These are phyloP conservation scores for Caenorhabditis sp. DNA, from an alignment of 2,888 invertebrate species.

Conservation along the genomic window DNA sequence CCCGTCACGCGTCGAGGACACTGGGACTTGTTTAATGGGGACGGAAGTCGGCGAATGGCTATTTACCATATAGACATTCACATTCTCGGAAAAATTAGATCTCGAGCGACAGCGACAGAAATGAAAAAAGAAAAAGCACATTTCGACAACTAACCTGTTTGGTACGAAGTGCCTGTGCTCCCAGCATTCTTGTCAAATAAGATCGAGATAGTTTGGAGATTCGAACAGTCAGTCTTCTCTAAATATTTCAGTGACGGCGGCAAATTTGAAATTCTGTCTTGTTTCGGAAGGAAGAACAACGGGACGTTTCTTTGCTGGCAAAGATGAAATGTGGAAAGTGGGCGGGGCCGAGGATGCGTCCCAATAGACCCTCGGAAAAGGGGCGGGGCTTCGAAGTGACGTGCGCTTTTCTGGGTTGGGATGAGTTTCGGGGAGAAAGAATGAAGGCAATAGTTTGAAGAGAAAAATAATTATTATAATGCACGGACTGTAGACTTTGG, in stretches of 20 bases:
- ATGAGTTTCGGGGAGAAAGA: too few species aligned
- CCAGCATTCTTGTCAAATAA: too few species aligned
- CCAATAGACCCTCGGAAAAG: background rate
- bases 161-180: slow-evolving; percentile 70
- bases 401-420: background rate
- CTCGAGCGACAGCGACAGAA: background rate
- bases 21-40: too few species aligned
- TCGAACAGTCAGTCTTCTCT: too few species aligned
- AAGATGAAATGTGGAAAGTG: slow-evolving; percentile 7
- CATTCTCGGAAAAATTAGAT: background rate
- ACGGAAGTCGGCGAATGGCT: too few species aligned
- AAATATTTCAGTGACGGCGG: background rate
- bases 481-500: too few species aligned
- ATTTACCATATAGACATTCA: too few species aligned
- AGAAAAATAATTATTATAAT: too few species aligned
- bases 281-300: background rate
- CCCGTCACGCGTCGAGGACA: too few species aligned
- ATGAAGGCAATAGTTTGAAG: too few species aligned
- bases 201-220: too few species aligned
- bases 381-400: slow-evolving; percentile 24
- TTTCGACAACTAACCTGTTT: slow-evolving; percentile 62
- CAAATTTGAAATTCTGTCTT: background rate
- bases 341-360: slow-evolving; percentile 17
- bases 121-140: slow-evolving; percentile 16
- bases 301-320: background rate